Percentiles rank a stretch among this genome's conserved stretches.
Conservation (phyloP, 2,113 vertebrate genomes). For the Collichthys lucidus region DNA sequence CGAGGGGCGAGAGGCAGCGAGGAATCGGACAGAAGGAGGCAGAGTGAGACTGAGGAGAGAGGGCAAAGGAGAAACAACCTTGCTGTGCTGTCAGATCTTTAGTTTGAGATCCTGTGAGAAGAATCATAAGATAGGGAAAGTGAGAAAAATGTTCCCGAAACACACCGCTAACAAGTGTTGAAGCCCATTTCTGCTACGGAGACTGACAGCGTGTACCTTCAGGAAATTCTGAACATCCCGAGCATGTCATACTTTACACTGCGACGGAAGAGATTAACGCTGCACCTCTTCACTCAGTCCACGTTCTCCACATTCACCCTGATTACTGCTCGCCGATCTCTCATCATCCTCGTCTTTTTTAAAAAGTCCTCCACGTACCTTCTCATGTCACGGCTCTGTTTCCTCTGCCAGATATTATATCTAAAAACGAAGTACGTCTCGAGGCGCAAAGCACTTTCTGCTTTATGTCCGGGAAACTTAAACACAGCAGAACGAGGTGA, state of each 20-base stretch:
- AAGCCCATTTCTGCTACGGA: conserved; percentile 1
- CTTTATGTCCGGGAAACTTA: conserved; percentile 23
- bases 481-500: conserved; percentile 4
- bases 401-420: conserved; percentile 3
- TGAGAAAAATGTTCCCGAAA: conserved; percentile 9
- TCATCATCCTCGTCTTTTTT: conserved; percentile 28
- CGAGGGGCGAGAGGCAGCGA: conserved; percentile 61
- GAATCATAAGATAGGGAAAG: conserved; percentile 22
- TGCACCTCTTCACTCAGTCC: conserved; percentile 32
- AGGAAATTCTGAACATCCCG: conserved; percentile 30
- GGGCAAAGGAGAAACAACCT: conserved; percentile 18
- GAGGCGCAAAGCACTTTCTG: not conserved
- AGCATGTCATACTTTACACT: conserved; percentile 34
- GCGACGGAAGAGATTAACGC: conserved; percentile 9
- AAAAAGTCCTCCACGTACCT: conserved; percentile 2
- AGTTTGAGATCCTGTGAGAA: conserved; percentile 7
- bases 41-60: conserved; percentile 21
- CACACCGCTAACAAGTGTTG: conserved; percentile 14
- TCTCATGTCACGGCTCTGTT: conserved; percentile 3
- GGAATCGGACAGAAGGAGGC: conserved; percentile 6
- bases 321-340: conserved; percentile 5
- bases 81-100: conserved; percentile 17
- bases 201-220: conserved; percentile 10
- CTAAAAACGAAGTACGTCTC: not conserved
- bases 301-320: conserved; percentile 17